These are phyloP conservation scores for Cheirogaleus medius DNA, from an alignment of 2,113 vertebrate genomes.

Conservation along the genomic window DNA sequence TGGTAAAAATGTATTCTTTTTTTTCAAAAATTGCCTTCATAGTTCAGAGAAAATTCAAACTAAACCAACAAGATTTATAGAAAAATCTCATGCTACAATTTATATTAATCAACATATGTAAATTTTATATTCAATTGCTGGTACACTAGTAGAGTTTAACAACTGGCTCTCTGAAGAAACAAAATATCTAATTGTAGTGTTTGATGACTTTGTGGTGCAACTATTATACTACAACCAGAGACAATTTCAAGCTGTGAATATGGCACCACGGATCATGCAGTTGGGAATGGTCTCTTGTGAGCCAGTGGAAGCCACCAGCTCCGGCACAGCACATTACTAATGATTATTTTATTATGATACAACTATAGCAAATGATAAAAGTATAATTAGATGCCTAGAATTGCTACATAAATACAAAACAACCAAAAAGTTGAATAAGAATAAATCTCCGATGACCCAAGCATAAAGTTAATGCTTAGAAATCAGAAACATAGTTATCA, in stretches of 20 bases:
- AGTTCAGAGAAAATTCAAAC: neutral
- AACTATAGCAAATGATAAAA: neutral
- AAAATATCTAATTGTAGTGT: neutral
- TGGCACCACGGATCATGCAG: fast-evolving
- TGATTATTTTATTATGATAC: neutral
- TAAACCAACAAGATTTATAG: neutral
- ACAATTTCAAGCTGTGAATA: neutral
- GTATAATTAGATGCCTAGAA: neutral
- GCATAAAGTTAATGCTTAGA: neutral
- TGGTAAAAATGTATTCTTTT: neutral
- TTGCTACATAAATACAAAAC: neutral
- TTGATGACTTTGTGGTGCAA: neutral
- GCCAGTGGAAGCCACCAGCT: neutral
- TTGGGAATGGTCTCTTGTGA: neutral
- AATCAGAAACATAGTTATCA: neutral
- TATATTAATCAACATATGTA: neutral
- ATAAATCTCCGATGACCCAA: neutral
- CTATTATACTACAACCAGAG: no score
- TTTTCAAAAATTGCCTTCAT: neutral
- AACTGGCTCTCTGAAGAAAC: neutral
- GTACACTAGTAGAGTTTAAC: neutral
- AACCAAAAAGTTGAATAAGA: neutral
- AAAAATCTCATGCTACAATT: neutral
- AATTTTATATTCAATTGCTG: neutral
- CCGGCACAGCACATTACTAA: neutral